phyloP scores from a whole-genome alignment of 1,140 invertebrate genomes.

The Drosophila subpulchrella region DNA sequence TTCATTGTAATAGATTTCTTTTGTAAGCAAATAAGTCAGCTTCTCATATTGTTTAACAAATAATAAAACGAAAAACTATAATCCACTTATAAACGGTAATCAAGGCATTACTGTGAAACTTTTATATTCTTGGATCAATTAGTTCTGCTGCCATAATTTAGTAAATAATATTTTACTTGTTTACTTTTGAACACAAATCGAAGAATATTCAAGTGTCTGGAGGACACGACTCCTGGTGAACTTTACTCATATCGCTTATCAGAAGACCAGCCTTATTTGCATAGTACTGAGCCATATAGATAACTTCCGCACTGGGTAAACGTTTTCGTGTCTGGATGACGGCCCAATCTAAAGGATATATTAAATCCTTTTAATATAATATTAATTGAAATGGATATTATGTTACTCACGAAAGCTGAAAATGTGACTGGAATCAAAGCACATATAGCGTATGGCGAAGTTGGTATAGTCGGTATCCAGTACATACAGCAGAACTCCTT shows the following conservation, averaged over 20 bases:
- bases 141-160: too few relatives aligned
- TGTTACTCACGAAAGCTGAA: conserved; percentile 38
- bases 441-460: conserved; percentile 45
- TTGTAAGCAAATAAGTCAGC: neutral
- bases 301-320: neutral
- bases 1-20: neutral
- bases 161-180: neutral
- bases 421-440: conserved; percentile 14
- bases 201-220: conserved; percentile 1
- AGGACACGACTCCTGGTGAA: conserved; percentile 35
- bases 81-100: neutral
- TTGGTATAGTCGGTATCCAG: conserved; percentile 52
- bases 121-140: neutral
- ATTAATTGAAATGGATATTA: neutral
- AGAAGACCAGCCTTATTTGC: conserved; percentile 5
- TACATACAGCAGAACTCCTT: conserved; percentile 32
- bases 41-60: too few relatives aligned
- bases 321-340: conserved; percentile 20
- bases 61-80: neutral
- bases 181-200: neutral
- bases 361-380: too few relatives aligned
- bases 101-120: neutral
- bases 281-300: conserved; percentile 1
- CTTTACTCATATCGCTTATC: conserved; percentile 1
- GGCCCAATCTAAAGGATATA: conserved; percentile 35